Evolutionary conservation across 2,888 invertebrate genomes (phyloP).

Genomic region (Thecophora atra): DNA sequence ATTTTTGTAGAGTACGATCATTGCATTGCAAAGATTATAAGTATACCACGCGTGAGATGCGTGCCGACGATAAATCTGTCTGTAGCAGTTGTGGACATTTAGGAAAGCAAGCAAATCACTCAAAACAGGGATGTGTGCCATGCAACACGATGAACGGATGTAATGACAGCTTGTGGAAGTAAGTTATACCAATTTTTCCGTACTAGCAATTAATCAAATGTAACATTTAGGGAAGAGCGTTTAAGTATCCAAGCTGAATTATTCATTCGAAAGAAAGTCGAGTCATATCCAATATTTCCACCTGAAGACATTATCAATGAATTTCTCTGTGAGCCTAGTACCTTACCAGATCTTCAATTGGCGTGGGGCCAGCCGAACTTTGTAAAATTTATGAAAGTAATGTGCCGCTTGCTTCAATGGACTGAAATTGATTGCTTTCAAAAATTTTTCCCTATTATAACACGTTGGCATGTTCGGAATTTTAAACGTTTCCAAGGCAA

Average conservation of each 20-base stretch:
- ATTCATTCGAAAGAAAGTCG: constrained; percentile 74
- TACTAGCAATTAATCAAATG: constrained; percentile 7
- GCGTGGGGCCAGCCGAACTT: constrained; percentile 75
- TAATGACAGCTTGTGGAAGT: constrained; percentile 72
- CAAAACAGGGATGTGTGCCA: constrained; percentile 72
- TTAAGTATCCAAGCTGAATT: constrained; percentile 75
- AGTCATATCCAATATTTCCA: constrained; percentile 72
- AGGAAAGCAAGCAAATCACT: constrained; percentile 72
- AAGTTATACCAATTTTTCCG: constrained; percentile 42
- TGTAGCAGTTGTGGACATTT: constrained; percentile 79
- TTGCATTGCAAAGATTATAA: constrained; percentile 72
- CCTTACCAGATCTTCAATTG: constrained; percentile 69
- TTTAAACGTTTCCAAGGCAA: constrained; percentile 14
- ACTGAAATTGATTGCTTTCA: constrained; percentile 78
- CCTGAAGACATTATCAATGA: constrained; percentile 79
- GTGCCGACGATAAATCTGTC: constrained; percentile 70
- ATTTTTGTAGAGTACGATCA: constrained; percentile 69
- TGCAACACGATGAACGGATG: constrained; percentile 75
- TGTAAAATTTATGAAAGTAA: constrained; percentile 75
- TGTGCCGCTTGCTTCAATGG: constrained; percentile 77
- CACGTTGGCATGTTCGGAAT: constrained; percentile 75
- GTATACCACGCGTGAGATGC: constrained; percentile 69
- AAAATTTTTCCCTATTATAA: constrained; percentile 79
- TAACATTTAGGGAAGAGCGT: constrained; percentile 70
- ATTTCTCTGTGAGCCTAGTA: constrained; percentile 71